Percentiles rank a stretch among this genome's conserved stretches.
Evolutionary conservation across 2,113 vertebrate species (phyloP).

Genomic region (Boleophthalmus pectinirostris): DNA sequence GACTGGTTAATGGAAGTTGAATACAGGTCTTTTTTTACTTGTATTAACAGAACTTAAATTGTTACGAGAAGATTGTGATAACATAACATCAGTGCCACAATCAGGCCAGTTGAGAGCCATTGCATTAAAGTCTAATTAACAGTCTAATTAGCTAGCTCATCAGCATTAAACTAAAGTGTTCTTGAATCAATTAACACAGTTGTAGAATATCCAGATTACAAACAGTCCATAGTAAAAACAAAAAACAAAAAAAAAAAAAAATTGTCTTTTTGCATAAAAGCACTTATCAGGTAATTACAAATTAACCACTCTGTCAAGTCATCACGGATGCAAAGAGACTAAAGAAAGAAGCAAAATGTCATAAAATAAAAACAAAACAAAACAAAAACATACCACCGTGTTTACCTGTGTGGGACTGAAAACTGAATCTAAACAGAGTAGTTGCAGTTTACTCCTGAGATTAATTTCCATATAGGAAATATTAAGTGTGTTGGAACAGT

Average conservation of each 20-base stretch:
- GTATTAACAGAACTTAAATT: background rate
- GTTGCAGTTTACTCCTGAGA: background rate
- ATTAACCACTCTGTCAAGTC: background rate
- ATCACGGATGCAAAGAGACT: background rate
- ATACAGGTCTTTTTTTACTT: background rate
- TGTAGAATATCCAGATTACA: background rate
- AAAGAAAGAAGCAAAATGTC: background rate
- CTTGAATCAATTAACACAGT: background rate
- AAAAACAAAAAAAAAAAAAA: background rate
- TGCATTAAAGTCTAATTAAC: background rate
- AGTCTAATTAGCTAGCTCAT: background rate
- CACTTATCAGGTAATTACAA: background rate
- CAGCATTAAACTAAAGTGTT: background rate
- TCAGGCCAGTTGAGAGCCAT: background rate
- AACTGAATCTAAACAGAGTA: background rate
- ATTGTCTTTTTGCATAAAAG: background rate
- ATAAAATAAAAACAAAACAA: too few species aligned
- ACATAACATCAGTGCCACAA: background rate
- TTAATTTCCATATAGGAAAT: background rate
- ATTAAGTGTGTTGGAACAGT: background rate
- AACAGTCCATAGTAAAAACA: background rate
- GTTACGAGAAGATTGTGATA: background rate
- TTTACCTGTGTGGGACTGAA: too few species aligned
- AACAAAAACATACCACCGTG: too few species aligned
- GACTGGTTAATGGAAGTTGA: background rate